Conservation (phyloP, 2,888 invertebrate genomes). For the Polymixis flavicincta region DNA sequence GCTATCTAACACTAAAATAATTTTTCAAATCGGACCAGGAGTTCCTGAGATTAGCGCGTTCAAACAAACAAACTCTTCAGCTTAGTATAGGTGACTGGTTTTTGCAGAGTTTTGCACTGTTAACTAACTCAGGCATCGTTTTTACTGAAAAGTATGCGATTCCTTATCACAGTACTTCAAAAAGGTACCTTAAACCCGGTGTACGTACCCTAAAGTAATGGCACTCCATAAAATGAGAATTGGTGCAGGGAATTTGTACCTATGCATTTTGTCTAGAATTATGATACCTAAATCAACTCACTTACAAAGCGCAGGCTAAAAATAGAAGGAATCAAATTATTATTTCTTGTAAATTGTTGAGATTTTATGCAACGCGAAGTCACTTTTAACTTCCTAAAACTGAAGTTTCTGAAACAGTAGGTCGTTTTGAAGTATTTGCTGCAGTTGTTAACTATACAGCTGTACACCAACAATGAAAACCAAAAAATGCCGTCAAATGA, state of each 20-base stretch:
- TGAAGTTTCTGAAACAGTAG: not conserved
- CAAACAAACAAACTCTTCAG: no score
- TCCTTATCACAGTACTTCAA: not conserved
- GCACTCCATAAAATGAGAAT: conserved; percentile 1
- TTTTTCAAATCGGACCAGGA: no score
- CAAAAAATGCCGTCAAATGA: not conserved
- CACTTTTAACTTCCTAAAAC: not conserved
- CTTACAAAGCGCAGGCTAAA: not conserved
- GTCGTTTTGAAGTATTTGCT: not conserved
- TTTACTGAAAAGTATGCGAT: not conserved
- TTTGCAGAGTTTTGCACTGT: not conserved
- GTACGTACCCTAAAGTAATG: not conserved
- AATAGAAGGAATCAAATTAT: not conserved
- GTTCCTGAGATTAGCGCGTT: no score
- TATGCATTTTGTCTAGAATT: conserved; percentile 2
- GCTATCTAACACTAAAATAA: no score
- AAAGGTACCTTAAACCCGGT: not conserved
- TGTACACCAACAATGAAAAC: not conserved
- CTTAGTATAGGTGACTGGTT: not conserved
- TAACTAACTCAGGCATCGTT: not conserved
- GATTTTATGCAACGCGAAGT: not conserved
- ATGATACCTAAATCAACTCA: not conserved
- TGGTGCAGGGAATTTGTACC: not conserved
- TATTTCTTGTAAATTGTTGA: not conserved
- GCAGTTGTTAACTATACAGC: not conserved